A percentile compares a stretch with the other conserved stretches of the same genome.
These are phyloP conservation scores for Bufo gargarizans DNA, from an alignment of 2,113 vertebrate species.

Conservation along the genomic window DNA sequence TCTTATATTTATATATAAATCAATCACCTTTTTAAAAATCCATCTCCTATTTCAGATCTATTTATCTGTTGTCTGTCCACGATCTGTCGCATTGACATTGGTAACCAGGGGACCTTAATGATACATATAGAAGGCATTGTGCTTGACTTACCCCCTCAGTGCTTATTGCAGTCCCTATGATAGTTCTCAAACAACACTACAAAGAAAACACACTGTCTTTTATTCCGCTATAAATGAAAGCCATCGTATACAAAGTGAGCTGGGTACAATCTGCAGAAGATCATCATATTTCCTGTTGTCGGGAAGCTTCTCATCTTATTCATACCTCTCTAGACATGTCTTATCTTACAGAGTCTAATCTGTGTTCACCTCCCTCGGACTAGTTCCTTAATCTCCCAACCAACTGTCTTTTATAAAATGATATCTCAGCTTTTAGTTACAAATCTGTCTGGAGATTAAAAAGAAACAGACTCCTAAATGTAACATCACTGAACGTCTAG, in stretches of 20 bases:
- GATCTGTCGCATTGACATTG: not conserved
- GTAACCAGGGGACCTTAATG: not conserved
- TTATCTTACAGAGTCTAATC: conserved; percentile 78
- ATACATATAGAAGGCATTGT: not conserved
- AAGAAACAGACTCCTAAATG: conserved; percentile 71
- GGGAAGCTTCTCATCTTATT: conserved; percentile 69
- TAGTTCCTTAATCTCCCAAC: conserved; percentile 78
- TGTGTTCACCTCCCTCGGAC: conserved; percentile 71
- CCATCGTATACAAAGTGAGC: not conserved
- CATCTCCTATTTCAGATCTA: too few relatives aligned
- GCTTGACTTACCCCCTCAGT: not conserved
- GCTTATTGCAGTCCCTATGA: not conserved
- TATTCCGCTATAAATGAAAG: not conserved
- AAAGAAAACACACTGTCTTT: not conserved
- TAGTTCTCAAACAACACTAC: not conserved
- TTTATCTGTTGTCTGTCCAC: too few relatives aligned
- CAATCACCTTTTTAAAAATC: too few relatives aligned
- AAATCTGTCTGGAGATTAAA: conserved; percentile 81
- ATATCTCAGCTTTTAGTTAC: conserved; percentile 84
- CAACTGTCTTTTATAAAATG: conserved; percentile 84
- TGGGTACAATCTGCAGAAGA: not conserved
- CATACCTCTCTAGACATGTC: conserved; percentile 70
- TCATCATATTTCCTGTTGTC: conserved; percentile 16
- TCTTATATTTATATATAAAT: too few relatives aligned
- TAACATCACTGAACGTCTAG: conserved; percentile 60